Evolutionary conservation across 2,113 vertebrate genomes (phyloP).

Genomic region (Oncorhynchus gorbuscha): DNA sequence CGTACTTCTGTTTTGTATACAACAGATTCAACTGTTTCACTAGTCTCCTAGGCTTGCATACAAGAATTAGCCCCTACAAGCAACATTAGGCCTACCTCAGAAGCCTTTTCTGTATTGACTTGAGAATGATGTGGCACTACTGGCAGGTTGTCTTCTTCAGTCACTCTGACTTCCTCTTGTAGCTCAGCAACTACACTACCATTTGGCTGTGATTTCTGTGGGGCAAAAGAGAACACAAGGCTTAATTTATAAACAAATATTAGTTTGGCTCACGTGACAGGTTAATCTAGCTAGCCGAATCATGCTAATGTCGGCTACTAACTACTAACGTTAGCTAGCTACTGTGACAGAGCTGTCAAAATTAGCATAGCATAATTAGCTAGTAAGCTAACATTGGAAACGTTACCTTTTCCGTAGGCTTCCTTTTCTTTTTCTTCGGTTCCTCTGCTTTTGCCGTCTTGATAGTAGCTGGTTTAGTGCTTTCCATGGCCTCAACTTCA

Average conservation of each 20-base stretch:
- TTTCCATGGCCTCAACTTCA: constrained; percentile 41
- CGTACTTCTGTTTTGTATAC: not conserved
- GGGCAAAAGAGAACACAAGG: not conserved
- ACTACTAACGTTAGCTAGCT: not conserved
- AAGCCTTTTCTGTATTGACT: constrained; percentile 86
- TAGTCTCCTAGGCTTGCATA: not conserved
- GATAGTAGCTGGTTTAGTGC: constrained; percentile 36
- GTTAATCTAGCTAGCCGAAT: too few relatives aligned
- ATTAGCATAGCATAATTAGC: not conserved
- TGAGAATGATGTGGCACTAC: constrained; percentile 69
- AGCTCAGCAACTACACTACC: constrained; percentile 82
- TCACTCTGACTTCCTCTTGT: constrained; percentile 75
- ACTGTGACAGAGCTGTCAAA: not conserved
- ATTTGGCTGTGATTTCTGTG: constrained; percentile 82
- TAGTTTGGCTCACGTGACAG: too few relatives aligned
- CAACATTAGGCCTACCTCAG: constrained; percentile 51
- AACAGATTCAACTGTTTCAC: too few relatives aligned
- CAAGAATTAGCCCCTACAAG: not conserved
- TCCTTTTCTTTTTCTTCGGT: constrained; percentile 86
- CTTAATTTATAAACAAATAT: too few relatives aligned
- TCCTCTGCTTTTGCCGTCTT: constrained; percentile 76
- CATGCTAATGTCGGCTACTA: too few relatives aligned
- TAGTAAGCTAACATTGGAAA: not conserved
- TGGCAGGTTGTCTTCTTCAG: constrained; percentile 66
- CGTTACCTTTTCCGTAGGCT: constrained; percentile 78